phyloP scores from a whole-genome alignment of 1,140 invertebrate genomes.

The Aphis gossypii region DNA sequence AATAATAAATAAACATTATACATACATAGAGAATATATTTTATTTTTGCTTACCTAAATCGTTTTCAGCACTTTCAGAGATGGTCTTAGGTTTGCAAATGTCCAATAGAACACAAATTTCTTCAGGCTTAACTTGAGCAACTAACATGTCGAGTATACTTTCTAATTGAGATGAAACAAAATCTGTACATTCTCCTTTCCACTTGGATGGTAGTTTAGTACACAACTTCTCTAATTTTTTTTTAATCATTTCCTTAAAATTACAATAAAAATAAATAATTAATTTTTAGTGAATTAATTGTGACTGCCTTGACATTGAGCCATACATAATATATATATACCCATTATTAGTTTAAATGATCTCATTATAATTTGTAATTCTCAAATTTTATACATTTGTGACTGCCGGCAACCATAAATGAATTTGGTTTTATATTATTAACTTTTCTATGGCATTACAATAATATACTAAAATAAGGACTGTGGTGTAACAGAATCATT shows the following conservation, averaged over 20 bases:
- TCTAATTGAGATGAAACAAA: constrained; percentile 26
- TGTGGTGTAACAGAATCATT: too few species aligned
- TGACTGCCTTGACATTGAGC: too few species aligned
- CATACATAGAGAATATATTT: background rate
- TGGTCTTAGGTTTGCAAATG: constrained; percentile 34
- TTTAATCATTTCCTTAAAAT: background rate
- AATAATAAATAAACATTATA: background rate
- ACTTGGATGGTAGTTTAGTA: constrained; percentile 3
- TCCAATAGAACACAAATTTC: constrained; percentile 51
- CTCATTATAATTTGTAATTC: too few species aligned
- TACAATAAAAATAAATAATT: background rate
- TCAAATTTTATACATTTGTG: too few species aligned
- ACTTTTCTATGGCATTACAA: too few species aligned
- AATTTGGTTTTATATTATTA: too few species aligned
- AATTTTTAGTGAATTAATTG: background rate
- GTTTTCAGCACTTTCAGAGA: background rate
- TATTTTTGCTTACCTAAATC: background rate
- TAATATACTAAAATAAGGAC: too few species aligned
- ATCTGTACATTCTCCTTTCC: background rate
- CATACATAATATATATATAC: too few species aligned
- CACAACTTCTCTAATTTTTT: constrained; percentile 40
- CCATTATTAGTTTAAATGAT: too few species aligned
- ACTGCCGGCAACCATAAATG: too few species aligned
- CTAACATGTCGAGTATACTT: constrained; percentile 51
- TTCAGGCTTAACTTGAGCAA: constrained; percentile 51